Conservation (phyloP, 2,113 vertebrate genomes). For the Abramis brama region DNA sequence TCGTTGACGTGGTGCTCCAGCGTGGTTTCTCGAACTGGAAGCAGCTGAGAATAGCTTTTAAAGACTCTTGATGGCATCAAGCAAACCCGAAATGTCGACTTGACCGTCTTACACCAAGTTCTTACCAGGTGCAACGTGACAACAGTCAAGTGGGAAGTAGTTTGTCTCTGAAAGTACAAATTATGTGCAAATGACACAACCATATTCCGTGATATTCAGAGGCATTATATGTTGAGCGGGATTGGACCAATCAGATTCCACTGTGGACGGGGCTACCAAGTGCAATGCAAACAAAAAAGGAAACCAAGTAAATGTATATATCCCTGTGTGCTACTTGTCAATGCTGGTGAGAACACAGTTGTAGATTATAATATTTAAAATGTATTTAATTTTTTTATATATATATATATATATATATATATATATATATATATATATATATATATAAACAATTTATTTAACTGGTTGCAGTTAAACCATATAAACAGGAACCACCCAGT, state of each 20-base stretch:
- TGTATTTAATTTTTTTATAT: no score
- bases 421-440: no score
- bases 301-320: not conserved
- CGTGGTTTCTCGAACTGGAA: not conserved
- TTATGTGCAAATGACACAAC: not conserved
- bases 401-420: no score
- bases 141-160: not conserved
- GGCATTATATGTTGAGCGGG: not conserved
- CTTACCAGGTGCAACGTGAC: not conserved
- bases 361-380: not conserved
- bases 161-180: not conserved
- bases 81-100: not conserved
- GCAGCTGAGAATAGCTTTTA: slow-evolving; percentile 5
- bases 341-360: not conserved
- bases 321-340: not conserved
- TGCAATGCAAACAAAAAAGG: not conserved
- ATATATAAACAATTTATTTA: no score
- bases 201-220: not conserved
- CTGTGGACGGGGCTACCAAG: not conserved
- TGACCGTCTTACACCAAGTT: not conserved
- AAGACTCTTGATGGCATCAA: not conserved
- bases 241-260: not conserved
- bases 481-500: not conserved
- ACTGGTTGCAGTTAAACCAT: not conserved
- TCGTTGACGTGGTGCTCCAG: not conserved